Conservation (phyloP, 2,888 invertebrate genomes). For the Himalopsyche anomala region DNA sequence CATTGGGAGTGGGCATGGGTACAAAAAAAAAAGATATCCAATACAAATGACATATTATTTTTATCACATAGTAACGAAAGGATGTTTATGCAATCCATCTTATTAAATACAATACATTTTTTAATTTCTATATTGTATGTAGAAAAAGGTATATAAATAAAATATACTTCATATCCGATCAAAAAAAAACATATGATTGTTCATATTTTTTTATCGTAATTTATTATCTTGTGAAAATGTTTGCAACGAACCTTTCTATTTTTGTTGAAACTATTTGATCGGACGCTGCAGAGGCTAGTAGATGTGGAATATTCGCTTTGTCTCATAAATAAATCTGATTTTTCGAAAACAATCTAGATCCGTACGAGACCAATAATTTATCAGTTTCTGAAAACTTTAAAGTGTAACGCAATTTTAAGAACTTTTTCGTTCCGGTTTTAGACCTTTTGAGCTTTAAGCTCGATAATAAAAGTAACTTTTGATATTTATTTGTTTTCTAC, state of each 20-base stretch:
- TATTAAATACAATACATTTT: too few relatives aligned
- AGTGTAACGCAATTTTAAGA: constrained; percentile 14
- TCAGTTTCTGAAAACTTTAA: constrained; percentile 35
- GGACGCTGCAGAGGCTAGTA: constrained; percentile 20
- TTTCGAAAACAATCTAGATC: constrained; percentile 36
- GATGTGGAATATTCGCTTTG: constrained; percentile 37
- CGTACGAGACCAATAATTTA: constrained; percentile 27
- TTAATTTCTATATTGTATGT: too few relatives aligned
- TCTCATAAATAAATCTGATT: constrained; percentile 43
- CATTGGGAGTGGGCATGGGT: too few relatives aligned
- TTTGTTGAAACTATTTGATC: constrained; percentile 41
- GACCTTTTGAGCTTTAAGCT: neutral
- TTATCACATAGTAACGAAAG: too few relatives aligned
- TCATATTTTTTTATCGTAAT: too few relatives aligned
- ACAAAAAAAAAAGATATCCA: too few relatives aligned
- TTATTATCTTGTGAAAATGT: neutral
- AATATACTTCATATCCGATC: too few relatives aligned
- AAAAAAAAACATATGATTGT: too few relatives aligned
- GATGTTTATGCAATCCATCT: too few relatives aligned
- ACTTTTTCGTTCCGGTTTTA: constrained; percentile 7
- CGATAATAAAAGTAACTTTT: neutral
- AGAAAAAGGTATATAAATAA: too few relatives aligned
- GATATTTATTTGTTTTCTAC: neutral
- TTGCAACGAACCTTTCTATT: constrained; percentile 16
- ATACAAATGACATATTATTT: too few relatives aligned